Percentiles rank a stretch among this genome's conserved stretches.
phyloP scores from a whole-genome alignment of 1,140 invertebrate genomes.

The Adelges cooleyi region DNA sequence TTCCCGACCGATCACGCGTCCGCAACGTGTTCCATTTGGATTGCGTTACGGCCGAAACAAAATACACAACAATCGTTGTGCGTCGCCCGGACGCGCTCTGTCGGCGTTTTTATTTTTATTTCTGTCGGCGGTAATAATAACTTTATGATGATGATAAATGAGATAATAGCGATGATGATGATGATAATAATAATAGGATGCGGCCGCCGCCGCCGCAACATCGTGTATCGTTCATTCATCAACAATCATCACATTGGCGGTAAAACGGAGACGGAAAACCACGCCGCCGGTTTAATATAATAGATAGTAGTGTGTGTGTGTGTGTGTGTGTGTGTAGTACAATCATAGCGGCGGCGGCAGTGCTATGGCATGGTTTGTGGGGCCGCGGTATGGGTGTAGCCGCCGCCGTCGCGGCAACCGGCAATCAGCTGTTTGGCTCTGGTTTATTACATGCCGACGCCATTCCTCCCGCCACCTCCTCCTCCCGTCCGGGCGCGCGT shows the following conservation, averaged over 20 bases:
- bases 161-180: too few relatives aligned
- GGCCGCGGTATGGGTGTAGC: slow-evolving; percentile 19
- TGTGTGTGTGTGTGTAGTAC: too few relatives aligned
- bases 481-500: neutral
- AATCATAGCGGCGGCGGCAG: neutral
- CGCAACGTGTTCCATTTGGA: too few relatives aligned
- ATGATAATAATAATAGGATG: slow-evolving; percentile 3
- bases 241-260: neutral
- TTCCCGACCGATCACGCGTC: too few relatives aligned
- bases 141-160: too few relatives aligned
- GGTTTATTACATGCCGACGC: slow-evolving; percentile 30
- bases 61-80: too few relatives aligned
- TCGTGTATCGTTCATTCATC: slow-evolving; percentile 24
- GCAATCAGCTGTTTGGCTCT: slow-evolving; percentile 35
- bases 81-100: too few relatives aligned
- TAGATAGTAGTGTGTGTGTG: too few relatives aligned
- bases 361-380: neutral
- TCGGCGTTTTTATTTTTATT: too few relatives aligned
- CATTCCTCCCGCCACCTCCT: neutral
- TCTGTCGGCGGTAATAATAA: too few relatives aligned
- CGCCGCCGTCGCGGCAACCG: slow-evolving; percentile 35
- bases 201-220: neutral
- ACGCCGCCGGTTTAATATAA: too few relatives aligned
- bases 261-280: neutral
- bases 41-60: too few relatives aligned